Evolutionary conservation across 2,888 invertebrate species (phyloP), one percentile per base, ranked within the genome.

Genomic region (Alcis repandata): DNA sequence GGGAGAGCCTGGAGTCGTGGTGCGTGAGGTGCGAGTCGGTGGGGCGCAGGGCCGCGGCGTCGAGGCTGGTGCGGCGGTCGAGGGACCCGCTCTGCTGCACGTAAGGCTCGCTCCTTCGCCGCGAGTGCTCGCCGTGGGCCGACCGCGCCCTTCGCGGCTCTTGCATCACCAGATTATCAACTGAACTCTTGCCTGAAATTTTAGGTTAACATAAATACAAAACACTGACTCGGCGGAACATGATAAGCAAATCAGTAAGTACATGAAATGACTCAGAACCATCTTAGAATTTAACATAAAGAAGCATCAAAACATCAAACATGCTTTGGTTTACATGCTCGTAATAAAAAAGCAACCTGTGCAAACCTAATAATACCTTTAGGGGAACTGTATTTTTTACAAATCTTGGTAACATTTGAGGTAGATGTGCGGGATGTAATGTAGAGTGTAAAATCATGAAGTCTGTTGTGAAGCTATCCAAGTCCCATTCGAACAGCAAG

Each of bases 61-160:
- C 95, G 79, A 95, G 94, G 79, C 95, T 96, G 67, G 95, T 94
- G 71, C 96, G 94, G 62, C 96, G 93, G 78, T 90, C 89, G 64
- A 88, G 82, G 53, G 92, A 89, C 45, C 76, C 81, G 69, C 86
- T 84, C 36, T 86, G 81, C 60, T 88, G 86, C 46, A 88, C 87
- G 78, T 87, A 90, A 46, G 92, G 90, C 79, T 91, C 91, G 79
- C 87, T 92, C 71, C 87, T 85, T 60, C 91, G 85, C 52, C 92
- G 87, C 76, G 87, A 94, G 86, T 87, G 94, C 79, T 87, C 94
- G 83, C 84, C 93, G 63, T 85, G 88, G 79, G 79, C 85, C 64
- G 90, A 92, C 72, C 91, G 88, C 68, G 91, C 79, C 70, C 91
- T 89, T 74, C 88, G 83, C 79, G 83, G 75, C 79, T 89, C 88